These are phyloP conservation scores for Pseudolaguvia tuberculata DNA, from an alignment of 2,113 vertebrate species.

Conservation along the genomic window DNA sequence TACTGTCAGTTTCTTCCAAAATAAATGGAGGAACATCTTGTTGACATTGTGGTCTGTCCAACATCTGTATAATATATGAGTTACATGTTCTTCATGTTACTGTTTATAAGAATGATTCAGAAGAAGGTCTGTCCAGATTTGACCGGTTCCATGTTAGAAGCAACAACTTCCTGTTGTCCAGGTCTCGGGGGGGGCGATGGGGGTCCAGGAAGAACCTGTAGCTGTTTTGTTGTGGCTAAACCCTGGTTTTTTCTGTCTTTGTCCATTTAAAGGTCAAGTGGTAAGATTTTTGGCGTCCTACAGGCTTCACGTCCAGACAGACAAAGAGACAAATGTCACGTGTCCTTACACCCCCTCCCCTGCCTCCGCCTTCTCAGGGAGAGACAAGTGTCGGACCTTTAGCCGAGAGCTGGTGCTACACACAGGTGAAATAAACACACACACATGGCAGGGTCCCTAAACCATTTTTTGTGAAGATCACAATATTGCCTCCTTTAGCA, in stretches of 20 bases:
- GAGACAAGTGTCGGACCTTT: slow-evolving; percentile 97
- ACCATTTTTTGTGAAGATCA: too few species aligned
- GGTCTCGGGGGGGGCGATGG: slow-evolving; percentile 22
- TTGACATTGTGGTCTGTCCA: too few species aligned
- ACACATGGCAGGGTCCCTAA: not conserved
- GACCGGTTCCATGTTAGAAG: too few species aligned
- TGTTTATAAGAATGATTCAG: too few species aligned
- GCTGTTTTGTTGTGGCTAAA: slow-evolving; percentile 29
- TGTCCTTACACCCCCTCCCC: slow-evolving; percentile 94
- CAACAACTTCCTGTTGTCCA: slow-evolving; percentile 36
- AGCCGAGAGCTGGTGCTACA: slow-evolving; percentile 99
- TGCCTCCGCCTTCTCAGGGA: slow-evolving; percentile 68
- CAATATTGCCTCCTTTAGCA: too few species aligned
- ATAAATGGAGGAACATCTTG: too few species aligned
- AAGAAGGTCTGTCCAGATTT: too few species aligned
- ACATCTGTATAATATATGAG: too few species aligned
- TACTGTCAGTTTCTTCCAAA: too few species aligned
- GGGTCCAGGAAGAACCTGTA: slow-evolving; percentile 15
- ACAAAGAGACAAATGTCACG: slow-evolving; percentile 79
- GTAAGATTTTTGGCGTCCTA: not conserved
- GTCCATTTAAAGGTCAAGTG: slow-evolving; percentile 9
- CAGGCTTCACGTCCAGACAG: slow-evolving; percentile 9
- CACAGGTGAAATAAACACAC: too few species aligned
- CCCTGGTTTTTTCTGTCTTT: not conserved
- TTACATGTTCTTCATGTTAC: too few species aligned